Evolutionary conservation across 2,113 vertebrate species (phyloP).

Genomic region (Mesitornis unicolor): DNA sequence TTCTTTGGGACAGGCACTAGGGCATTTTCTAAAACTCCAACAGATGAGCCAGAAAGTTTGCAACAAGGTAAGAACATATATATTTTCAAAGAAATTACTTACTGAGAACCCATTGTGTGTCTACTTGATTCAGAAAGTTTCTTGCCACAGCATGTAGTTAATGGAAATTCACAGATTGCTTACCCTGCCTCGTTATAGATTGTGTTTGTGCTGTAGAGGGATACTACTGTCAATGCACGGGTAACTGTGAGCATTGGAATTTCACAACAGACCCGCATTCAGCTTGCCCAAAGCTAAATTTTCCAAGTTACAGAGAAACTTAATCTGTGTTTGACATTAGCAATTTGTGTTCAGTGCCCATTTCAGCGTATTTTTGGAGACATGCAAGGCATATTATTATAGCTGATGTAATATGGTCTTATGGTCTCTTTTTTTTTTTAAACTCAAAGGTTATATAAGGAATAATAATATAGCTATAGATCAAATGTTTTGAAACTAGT

Average conservation of each 20-base stretch:
- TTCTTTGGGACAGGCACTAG: not conserved
- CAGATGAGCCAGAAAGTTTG: not conserved
- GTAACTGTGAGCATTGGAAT: not conserved
- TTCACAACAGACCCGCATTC: not conserved
- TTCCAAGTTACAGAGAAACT: not conserved
- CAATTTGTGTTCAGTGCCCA: not conserved
- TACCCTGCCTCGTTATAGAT: not conserved
- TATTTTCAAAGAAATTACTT: not conserved
- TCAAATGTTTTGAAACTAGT: not conserved
- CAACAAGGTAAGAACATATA: not conserved
- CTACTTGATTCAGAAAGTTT: not conserved
- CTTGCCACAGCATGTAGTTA: not conserved
- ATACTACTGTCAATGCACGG: not conserved
- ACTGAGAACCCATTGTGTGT: not conserved
- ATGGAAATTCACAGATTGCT: not conserved
- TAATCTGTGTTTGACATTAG: not conserved
- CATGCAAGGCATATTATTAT: not conserved
- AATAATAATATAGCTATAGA: not conserved
- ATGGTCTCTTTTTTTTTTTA: not conserved
- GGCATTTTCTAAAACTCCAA: not conserved
- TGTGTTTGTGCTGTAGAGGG: not conserved
- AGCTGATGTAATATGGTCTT: not conserved
- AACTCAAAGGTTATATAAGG: not conserved
- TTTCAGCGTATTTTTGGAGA: not conserved
- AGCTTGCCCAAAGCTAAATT: not conserved